A percentile compares a stretch with the other conserved stretches of the same genome.
Conservation (phyloP, 2,113 vertebrate species). For the Panurus biarmicus region DNA sequence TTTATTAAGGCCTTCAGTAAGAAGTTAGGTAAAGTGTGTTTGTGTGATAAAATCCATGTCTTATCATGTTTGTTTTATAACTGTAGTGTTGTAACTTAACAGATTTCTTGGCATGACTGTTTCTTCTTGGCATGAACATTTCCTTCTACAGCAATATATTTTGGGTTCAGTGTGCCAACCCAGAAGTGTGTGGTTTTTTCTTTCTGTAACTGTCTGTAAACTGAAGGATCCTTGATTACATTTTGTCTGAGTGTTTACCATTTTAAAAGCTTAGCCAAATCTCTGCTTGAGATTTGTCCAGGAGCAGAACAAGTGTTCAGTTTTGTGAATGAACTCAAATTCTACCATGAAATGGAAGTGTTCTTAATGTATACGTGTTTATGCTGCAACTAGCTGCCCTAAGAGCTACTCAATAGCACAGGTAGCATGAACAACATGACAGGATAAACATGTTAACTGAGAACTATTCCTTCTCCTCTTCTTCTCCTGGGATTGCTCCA, state of each 20-base stretch:
- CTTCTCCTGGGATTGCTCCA: neutral
- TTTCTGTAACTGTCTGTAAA: neutral
- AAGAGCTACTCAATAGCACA: neutral
- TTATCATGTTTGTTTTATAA: neutral
- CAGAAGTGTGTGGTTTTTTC: neutral
- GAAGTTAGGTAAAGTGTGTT: neutral
- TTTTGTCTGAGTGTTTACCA: neutral
- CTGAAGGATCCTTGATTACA: neutral
- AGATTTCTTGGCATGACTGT: neutral
- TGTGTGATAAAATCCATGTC: neutral
- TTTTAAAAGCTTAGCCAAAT: neutral
- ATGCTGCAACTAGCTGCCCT: neutral
- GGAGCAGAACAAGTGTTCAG: neutral
- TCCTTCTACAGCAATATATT: neutral
- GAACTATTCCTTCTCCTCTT: neutral
- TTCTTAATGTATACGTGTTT: neutral
- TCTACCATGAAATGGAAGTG: neutral
- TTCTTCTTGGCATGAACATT: neutral
- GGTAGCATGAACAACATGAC: neutral
- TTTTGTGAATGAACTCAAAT: neutral
- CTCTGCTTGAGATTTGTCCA: neutral
- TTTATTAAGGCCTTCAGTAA: neutral
- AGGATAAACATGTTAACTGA: neutral
- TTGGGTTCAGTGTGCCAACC: conserved; percentile 3
- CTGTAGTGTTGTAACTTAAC: neutral